These are phyloP conservation scores for Xestia xanthographa DNA, from an alignment of 2,888 invertebrate genomes.

Conservation along the genomic window DNA sequence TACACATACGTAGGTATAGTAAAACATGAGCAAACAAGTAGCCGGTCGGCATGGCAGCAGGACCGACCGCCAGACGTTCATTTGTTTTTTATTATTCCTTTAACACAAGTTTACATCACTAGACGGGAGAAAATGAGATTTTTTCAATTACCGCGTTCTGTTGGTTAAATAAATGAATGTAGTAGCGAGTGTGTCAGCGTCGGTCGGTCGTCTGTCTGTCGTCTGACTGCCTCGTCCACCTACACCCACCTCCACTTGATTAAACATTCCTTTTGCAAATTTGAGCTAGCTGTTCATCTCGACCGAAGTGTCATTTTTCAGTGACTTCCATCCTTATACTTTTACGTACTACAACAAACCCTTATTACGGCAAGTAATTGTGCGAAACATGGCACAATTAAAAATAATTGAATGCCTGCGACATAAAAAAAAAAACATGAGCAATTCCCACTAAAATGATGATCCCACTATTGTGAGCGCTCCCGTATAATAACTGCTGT, in stretches of 20 bases:
- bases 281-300: constrained; percentile 36
- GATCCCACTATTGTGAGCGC: constrained; percentile 52
- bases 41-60: constrained; percentile 44
- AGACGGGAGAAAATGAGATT: constrained; percentile 81
- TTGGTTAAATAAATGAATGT: constrained; percentile 79
- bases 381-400: constrained; percentile 54
- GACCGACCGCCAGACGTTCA: constrained; percentile 65
- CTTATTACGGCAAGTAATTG: constrained; percentile 45
- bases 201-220: constrained; percentile 48
- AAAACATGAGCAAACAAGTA: constrained; percentile 61
- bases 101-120: constrained; percentile 78
- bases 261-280: constrained; percentile 76
- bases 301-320: constrained; percentile 52
- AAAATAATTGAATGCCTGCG: constrained; percentile 58
- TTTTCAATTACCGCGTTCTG: constrained; percentile 84
- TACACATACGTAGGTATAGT: constrained; percentile 6
- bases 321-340: constrained; percentile 47
- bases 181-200: constrained; percentile 65
- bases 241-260: constrained; percentile 71
- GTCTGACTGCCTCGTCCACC: constrained; percentile 62
- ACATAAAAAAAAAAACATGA: constrained; percentile 49
- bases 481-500: constrained; percentile 64
- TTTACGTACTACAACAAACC: constrained; percentile 17
- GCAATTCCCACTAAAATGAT: constrained; percentile 62
- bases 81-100: constrained; percentile 71